A percentile compares a stretch with the other conserved stretches of the same genome.
These are phyloP conservation scores for Galagoides demidoff DNA, from an alignment of 2,797 vertebrate genomes.

Conservation along the genomic window DNA sequence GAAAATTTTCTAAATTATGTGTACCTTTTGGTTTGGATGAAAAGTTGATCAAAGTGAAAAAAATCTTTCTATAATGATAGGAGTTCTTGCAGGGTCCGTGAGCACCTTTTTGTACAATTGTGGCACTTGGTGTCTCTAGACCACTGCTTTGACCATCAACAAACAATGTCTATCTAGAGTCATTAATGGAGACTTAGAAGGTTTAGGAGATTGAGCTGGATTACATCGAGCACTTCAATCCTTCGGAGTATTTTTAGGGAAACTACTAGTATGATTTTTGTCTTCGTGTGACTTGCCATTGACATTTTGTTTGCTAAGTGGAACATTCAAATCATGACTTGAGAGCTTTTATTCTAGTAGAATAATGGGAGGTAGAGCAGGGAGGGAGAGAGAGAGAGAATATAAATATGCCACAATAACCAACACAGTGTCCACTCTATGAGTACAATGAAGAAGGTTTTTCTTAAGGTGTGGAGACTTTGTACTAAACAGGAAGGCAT, in stretches of 20 bases:
- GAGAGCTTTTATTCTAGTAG: conserved; percentile 1
- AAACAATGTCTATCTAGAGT: not conserved
- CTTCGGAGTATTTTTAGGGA: not conserved
- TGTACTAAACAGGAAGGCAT: conserved; percentile 1
- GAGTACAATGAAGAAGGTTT: not conserved
- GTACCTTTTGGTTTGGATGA: not conserved
- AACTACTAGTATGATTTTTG: not conserved
- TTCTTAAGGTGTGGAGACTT: not conserved
- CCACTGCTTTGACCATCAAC: not conserved
- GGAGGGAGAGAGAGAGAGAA: not conserved
- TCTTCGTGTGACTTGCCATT: not conserved
- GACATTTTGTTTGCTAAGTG: not conserved
- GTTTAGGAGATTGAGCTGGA: not conserved
- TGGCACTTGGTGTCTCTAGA: not conserved
- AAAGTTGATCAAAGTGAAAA: not conserved
- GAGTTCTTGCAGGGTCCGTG: not conserved
- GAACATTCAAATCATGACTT: not conserved
- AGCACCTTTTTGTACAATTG: not conserved
- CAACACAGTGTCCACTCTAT: not conserved
- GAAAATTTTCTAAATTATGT: conserved; percentile 24
- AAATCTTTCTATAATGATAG: conserved; percentile 22
- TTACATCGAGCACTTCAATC: not conserved
- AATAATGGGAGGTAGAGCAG: not conserved
- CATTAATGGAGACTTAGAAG: not conserved
- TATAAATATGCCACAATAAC: not conserved